Percentiles rank a stretch among this genome's conserved stretches.
These are phyloP conservation scores for Pseudoatta argentina DNA, from an alignment of 1,140 invertebrate species.

Conservation along the genomic window DNA sequence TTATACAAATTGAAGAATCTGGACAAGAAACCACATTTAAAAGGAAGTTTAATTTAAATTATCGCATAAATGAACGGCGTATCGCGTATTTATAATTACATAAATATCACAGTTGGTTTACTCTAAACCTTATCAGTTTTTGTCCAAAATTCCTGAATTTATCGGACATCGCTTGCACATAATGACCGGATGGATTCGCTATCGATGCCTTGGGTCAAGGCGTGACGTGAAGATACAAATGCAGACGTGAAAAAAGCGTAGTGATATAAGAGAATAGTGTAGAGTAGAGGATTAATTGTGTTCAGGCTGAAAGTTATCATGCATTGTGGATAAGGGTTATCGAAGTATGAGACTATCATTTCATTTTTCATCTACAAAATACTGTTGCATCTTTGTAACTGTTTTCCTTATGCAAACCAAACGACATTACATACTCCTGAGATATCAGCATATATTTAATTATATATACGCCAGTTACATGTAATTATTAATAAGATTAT, in stretches of 20 bases:
- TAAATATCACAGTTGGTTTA: background rate
- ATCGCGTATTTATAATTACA: slow-evolving; percentile 18
- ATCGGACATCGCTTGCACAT: background rate
- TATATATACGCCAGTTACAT: background rate
- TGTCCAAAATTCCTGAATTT: slow-evolving; percentile 45
- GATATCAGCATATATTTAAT: background rate
- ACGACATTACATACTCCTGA: background rate
- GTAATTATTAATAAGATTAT: background rate
- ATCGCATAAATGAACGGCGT: background rate
- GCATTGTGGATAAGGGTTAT: slow-evolving; percentile 68
- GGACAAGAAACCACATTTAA: background rate
- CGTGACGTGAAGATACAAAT: slow-evolving; percentile 68
- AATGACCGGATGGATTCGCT: slow-evolving; percentile 53
- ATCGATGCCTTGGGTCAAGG: slow-evolving; percentile 72
- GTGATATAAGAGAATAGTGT: slow-evolving; percentile 56
- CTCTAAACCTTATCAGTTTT: slow-evolving; percentile 12
- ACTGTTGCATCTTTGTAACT: slow-evolving; percentile 12
- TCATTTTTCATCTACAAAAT: slow-evolving; percentile 32
- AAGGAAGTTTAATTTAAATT: background rate
- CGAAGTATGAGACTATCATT: slow-evolving; percentile 54
- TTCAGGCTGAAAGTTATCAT: slow-evolving; percentile 64
- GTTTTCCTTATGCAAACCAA: slow-evolving; percentile 41
- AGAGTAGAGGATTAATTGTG: slow-evolving; percentile 63
- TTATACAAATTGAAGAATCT: slow-evolving; percentile 14
- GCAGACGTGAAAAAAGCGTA: slow-evolving; percentile 61